A percentile compares a stretch with the other conserved stretches of the same genome.
phyloP scores from a whole-genome alignment of 2,113 vertebrate species.

The Piaya cayana region DNA sequence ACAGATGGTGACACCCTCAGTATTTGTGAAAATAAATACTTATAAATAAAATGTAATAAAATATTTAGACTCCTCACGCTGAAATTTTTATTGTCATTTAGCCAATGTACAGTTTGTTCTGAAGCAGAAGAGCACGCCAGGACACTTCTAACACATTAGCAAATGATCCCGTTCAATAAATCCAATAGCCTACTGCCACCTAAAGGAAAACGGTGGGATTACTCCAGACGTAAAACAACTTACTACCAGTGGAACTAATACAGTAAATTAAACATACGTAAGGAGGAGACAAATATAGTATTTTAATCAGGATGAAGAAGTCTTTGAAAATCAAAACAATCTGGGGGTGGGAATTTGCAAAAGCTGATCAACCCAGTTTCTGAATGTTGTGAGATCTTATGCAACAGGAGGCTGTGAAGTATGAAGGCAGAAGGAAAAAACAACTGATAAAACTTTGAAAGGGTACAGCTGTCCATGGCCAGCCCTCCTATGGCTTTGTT shows the following conservation, averaged over 20 bases:
- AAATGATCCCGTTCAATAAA: neutral
- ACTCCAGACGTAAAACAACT: neutral
- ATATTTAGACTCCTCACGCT: neutral
- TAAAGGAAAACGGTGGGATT: slow-evolving; percentile 41
- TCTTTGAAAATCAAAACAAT: neutral
- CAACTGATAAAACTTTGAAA: neutral
- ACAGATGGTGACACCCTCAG: neutral
- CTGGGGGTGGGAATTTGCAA: neutral
- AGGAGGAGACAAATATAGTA: neutral
- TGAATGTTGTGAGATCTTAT: neutral
- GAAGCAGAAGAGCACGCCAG: neutral
- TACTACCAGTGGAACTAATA: neutral
- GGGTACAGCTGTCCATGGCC: neutral
- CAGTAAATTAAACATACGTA: neutral
- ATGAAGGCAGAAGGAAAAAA: neutral
- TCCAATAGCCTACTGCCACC: slow-evolving; percentile 60
- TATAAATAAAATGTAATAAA: slow-evolving; percentile 7
- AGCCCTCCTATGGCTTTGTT: neutral
- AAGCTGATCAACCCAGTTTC: neutral
- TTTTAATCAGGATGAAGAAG: neutral
- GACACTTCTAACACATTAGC: neutral
- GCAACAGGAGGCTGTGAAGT: neutral
- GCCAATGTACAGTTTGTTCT: neutral
- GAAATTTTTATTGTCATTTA: neutral
- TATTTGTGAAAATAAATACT: neutral